These are phyloP conservation scores for Diphyllodes magnificus DNA, from an alignment of 2,113 vertebrate species.

Conservation along the genomic window DNA sequence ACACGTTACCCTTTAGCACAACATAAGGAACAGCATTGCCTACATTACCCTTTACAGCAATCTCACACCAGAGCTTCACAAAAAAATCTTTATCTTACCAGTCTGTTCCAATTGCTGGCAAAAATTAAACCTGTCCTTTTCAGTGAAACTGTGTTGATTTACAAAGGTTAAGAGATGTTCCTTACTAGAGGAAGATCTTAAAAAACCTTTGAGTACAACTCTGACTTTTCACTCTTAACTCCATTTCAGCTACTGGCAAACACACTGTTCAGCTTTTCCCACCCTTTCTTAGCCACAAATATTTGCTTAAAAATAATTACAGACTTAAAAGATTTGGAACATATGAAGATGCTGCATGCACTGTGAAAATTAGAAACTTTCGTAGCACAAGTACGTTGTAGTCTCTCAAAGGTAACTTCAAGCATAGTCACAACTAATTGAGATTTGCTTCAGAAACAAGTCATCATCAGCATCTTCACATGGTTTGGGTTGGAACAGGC, in stretches of 20 bases:
- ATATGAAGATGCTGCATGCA: background rate
- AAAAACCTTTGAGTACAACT: background rate
- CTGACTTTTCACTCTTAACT: background rate
- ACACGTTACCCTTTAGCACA: background rate
- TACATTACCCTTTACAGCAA: background rate
- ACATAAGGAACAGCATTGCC: background rate
- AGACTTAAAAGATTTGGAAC: background rate
- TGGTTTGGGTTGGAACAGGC: background rate
- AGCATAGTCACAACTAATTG: background rate
- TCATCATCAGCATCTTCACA: background rate
- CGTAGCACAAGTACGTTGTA: background rate
- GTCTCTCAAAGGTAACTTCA: background rate
- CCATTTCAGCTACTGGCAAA: background rate
- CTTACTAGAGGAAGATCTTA: background rate
- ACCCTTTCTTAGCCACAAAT: background rate
- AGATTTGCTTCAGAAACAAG: background rate
- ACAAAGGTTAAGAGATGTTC: background rate
- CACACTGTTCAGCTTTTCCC: background rate
- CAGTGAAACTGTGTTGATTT: background rate
- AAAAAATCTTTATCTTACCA: background rate
- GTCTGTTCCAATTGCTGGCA: background rate
- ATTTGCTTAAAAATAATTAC: background rate
- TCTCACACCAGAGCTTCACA: background rate
- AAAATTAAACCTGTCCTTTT: background rate
- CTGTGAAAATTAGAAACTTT: background rate